Percentiles rank a stretch among this genome's conserved stretches.
Conservation (phyloP, 2,888 invertebrate species). For the Sceliomorpha sp. region DNA sequence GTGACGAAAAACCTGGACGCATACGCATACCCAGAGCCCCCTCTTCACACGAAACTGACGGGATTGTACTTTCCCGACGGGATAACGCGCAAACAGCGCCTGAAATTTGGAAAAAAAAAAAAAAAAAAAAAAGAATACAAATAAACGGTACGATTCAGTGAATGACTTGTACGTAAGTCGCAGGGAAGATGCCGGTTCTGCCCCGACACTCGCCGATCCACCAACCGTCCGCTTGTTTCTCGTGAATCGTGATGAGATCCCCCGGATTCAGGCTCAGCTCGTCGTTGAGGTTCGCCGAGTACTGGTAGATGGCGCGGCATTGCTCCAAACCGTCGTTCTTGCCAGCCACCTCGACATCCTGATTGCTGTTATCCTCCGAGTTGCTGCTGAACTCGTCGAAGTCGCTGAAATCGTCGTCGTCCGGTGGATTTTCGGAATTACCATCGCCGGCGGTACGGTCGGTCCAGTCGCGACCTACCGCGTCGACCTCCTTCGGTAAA, state of each 20-base stretch:
- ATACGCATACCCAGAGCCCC: no score
- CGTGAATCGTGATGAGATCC: constrained; percentile 92
- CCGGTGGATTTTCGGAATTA: constrained; percentile 88
- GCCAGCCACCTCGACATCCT: constrained; percentile 74
- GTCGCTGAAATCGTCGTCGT: constrained; percentile 84
- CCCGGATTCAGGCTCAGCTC: constrained; percentile 88
- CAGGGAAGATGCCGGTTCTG: constrained; percentile 94
- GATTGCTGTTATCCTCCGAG: constrained; percentile 78
- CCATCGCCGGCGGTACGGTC: constrained; percentile 91
- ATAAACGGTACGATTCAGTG: no score
- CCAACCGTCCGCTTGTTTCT: constrained; percentile 96
- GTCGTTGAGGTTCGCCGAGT: constrained; percentile 92
- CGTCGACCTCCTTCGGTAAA: constrained; percentile 68
- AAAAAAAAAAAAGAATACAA: no score
- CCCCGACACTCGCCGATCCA: constrained; percentile 95
- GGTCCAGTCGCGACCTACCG: constrained; percentile 84
- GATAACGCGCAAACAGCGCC: no score
- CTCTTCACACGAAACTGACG: no score
- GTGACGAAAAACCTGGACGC: no score
- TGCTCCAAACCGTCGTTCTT: constrained; percentile 72
- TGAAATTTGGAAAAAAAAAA: no score
- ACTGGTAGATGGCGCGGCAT: constrained; percentile 93
- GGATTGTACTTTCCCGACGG: no score
- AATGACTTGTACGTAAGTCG: constrained; percentile 95
- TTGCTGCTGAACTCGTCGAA: constrained; percentile 84